A percentile compares a stretch with the other conserved stretches of the same genome.
Conservation (phyloP, 2,797 vertebrate genomes). For the Novumbra hubbsi region DNA sequence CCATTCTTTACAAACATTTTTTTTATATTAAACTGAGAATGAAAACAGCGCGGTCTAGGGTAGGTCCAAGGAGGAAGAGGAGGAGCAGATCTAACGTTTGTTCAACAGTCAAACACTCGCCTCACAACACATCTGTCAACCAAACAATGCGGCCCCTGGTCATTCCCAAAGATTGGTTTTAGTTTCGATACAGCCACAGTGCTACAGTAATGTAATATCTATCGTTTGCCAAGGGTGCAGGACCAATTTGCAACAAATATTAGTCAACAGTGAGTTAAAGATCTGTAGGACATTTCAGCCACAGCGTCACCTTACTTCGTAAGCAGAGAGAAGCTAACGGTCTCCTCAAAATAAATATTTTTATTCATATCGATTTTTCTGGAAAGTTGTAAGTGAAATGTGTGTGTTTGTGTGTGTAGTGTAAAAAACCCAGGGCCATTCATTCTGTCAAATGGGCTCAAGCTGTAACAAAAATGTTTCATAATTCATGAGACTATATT, state of each 20-base stretch:
- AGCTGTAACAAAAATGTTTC: constrained; percentile 45
- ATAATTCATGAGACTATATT: neutral
- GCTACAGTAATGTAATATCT: neutral
- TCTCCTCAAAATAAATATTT: neutral
- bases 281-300: constrained; percentile 2
- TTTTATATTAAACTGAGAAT: constrained; percentile 4
- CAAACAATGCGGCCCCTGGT: constrained; percentile 46
- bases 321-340: constrained; percentile 16
- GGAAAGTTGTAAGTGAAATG: neutral
- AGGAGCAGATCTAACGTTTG: constrained; percentile 70
- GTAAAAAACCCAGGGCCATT: constrained; percentile 15
- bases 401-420: neutral
- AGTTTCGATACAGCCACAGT: constrained; percentile 8
- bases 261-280: constrained; percentile 29
- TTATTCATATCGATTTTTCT: neutral
- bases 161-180: constrained; percentile 16
- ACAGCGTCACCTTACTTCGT: constrained; percentile 9
- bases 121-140: constrained; percentile 49
- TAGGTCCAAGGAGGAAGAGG: constrained; percentile 71
- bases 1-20: constrained; percentile 41
- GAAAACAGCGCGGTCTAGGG: constrained; percentile 65
- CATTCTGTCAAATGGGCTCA: constrained; percentile 65
- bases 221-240: constrained; percentile 31
- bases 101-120: constrained; percentile 63
- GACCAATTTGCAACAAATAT: neutral